These are phyloP conservation scores for Tragelaphus imberbis DNA, from an alignment of 2,113 vertebrate genomes.

Conservation along the genomic window DNA sequence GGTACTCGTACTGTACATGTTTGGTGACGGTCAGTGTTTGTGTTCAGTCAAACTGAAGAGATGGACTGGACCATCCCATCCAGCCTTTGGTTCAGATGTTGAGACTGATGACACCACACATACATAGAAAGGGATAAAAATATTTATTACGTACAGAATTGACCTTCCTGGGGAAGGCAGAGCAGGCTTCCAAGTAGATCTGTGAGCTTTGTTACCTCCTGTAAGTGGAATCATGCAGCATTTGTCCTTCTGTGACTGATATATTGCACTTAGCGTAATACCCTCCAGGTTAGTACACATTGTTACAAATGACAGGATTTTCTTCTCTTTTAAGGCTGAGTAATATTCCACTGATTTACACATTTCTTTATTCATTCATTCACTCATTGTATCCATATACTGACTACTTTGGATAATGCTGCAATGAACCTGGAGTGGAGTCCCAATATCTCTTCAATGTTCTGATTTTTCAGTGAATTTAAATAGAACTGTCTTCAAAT, in stretches of 20 bases:
- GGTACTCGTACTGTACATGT: accelerated
- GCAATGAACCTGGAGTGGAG: background rate
- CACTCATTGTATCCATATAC: background rate
- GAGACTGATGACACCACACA: background rate
- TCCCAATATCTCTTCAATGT: background rate
- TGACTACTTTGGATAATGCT: background rate
- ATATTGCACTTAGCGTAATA: background rate
- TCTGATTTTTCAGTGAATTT: background rate
- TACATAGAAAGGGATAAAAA: background rate
- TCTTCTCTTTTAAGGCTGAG: background rate
- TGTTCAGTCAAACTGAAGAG: background rate
- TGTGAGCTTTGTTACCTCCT: background rate
- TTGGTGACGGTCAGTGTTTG: background rate
- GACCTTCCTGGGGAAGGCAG: background rate
- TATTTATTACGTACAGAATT: background rate
- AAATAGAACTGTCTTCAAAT: background rate
- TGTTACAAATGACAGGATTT: background rate
- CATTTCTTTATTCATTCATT: background rate
- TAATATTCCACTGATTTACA: background rate
- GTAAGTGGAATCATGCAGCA: background rate
- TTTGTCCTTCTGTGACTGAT: background rate
- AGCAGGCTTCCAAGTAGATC: background rate
- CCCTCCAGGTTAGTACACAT: background rate
- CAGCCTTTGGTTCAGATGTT: background rate
- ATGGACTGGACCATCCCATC: background rate